These are phyloP conservation scores for Apeira syringaria DNA, from an alignment of 2,888 invertebrate genomes.

Conservation along the genomic window DNA sequence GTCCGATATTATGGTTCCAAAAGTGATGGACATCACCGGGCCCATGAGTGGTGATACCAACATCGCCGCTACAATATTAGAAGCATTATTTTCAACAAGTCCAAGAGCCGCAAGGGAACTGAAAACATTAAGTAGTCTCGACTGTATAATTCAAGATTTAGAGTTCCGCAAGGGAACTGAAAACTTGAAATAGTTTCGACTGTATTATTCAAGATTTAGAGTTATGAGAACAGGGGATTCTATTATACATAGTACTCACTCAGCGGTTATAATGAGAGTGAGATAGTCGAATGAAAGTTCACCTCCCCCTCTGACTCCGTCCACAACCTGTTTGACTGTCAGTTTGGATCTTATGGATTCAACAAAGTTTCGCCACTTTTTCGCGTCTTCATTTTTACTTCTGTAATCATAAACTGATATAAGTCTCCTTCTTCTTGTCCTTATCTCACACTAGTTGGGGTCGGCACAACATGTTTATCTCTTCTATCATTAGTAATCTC, in stretches of 20 bases:
- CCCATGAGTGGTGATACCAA: conserved; percentile 91
- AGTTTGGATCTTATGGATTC: conserved; percentile 91
- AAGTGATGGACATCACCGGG: conserved; percentile 94
- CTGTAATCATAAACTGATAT: conserved; percentile 46
- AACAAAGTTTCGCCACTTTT: conserved; percentile 88
- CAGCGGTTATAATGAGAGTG: conserved; percentile 90
- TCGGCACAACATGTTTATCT: too few species aligned
- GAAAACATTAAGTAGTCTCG: conserved; percentile 32
- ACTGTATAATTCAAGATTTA: too few species aligned
- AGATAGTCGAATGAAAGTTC: conserved; percentile 92
- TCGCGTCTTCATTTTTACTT: conserved; percentile 78
- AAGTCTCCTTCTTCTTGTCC: too few species aligned
- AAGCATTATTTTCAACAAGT: conserved; percentile 91
- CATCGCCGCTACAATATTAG: conserved; percentile 91
- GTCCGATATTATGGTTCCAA: conserved; percentile 91
- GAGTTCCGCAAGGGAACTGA: conserved; percentile 91
- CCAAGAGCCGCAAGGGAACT: conserved; percentile 93
- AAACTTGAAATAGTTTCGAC: conserved; percentile 30
- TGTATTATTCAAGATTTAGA: too few species aligned
- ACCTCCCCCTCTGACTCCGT: conserved; percentile 90
- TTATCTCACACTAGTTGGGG: too few species aligned
- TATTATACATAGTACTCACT: conserved; percentile 87
- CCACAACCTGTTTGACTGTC: conserved; percentile 93
- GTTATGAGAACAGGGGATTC: too few species aligned
- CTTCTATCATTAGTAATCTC: too few species aligned